These are phyloP conservation scores for Anthrax anthrax DNA, from an alignment of 2,888 invertebrate species.

Conservation along the genomic window DNA sequence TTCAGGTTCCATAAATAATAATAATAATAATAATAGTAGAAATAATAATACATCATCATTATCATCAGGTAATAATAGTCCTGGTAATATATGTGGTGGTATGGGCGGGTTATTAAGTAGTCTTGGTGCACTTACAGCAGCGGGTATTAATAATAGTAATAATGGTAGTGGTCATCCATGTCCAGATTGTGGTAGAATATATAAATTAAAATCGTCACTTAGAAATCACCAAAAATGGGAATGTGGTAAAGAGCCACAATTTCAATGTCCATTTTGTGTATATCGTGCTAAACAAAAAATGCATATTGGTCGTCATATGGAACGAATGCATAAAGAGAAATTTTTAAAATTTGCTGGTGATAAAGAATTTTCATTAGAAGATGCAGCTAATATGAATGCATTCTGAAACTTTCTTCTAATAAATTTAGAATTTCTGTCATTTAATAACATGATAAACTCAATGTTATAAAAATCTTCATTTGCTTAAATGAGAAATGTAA, in stretches of 20 bases:
- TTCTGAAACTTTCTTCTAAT: not conserved
- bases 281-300: slow-evolving; percentile 73
- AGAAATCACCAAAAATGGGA: slow-evolving; percentile 77
- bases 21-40: slow-evolving; percentile 1
- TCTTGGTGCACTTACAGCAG: slow-evolving; percentile 6
- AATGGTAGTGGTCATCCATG: slow-evolving; percentile 47
- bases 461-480: no score
- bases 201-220: slow-evolving; percentile 73
- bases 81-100: slow-evolving; percentile 8
- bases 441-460: no score
- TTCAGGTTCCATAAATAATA: not conserved
- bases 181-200: slow-evolving; percentile 69
- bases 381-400: slow-evolving; percentile 9
- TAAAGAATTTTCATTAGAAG: slow-evolving; percentile 17
- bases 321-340: slow-evolving; percentile 62
- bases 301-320: slow-evolving; percentile 71
- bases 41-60: not conserved
- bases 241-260: slow-evolving; percentile 72
- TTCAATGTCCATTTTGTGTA: slow-evolving; percentile 70
- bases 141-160: slow-evolving; percentile 17
- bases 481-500: no score
- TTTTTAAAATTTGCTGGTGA: slow-evolving; percentile 35
- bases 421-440: not conserved
- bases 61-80: not conserved
- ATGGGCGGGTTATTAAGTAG: slow-evolving; percentile 9